Evolutionary conservation across 1,140 invertebrate genomes (phyloP).

Genomic region (Neelides sp.): DNA sequence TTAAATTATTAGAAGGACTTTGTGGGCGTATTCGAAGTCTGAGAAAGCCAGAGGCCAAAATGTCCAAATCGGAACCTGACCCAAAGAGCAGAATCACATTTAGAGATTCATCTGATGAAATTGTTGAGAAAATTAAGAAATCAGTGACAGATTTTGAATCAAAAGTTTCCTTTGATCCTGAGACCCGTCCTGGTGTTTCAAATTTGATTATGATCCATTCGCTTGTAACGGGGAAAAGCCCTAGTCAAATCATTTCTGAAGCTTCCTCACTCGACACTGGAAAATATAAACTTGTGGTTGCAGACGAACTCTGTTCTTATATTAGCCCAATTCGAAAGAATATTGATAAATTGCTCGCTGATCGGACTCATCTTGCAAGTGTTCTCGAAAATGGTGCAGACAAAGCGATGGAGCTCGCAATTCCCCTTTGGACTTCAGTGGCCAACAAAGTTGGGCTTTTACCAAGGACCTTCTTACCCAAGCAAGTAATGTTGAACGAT

Average conservation of each 20-base stretch:
- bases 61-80: conserved; percentile 91
- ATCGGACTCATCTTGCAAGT: conserved; percentile 48
- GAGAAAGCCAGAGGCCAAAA: conserved; percentile 75
- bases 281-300: conserved; percentile 62
- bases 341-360: conserved; percentile 46
- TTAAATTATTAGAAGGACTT: conserved; percentile 24
- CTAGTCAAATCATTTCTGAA: conserved; percentile 59
- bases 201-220: conserved; percentile 81
- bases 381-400: conserved; percentile 56
- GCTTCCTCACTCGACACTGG: conserved; percentile 54
- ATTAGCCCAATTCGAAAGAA: conserved; percentile 56
- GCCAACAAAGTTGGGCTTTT: conserved; percentile 47
- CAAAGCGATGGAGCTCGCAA: conserved; percentile 54
- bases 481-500: too few relatives aligned
- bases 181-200: conserved; percentile 65
- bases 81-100: conserved; percentile 64
- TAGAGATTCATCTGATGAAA: conserved; percentile 61
- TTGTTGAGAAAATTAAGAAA: conserved; percentile 74
- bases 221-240: conserved; percentile 51
- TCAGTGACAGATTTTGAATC: conserved; percentile 83
- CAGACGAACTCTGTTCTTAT: conserved; percentile 57
- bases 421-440: conserved; percentile 55
- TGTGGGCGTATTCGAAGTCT: conserved; percentile 57
- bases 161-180: conserved; percentile 64
- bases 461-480: too few relatives aligned